phyloP scores from a whole-genome alignment of 1,140 invertebrate genomes.

The Diorhabda carinulata region DNA sequence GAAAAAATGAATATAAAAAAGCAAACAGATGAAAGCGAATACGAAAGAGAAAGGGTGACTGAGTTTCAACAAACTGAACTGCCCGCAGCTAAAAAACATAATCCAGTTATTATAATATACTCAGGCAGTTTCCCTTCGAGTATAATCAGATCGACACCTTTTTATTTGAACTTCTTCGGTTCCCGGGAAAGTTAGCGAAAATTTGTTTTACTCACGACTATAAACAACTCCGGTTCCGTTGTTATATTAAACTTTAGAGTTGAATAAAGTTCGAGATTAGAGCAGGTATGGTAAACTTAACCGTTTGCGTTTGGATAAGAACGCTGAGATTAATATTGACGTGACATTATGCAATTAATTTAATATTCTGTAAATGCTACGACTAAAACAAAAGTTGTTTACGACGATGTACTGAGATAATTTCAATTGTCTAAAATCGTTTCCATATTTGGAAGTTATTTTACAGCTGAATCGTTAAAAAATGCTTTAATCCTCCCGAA shows the following conservation, averaged over 20 bases:
- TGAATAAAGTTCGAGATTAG: conserved; percentile 14
- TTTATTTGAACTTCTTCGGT: conserved; percentile 32
- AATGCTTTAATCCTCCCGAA: no score
- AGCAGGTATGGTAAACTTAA: not conserved
- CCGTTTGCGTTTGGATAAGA: not conserved
- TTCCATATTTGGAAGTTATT: no score
- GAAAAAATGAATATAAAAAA: conserved; percentile 15
- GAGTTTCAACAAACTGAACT: conserved; percentile 21
- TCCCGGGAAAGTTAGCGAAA: conserved; percentile 16
- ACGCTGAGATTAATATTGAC: not conserved
- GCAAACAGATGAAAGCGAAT: conserved; percentile 13
- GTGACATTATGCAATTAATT: not conserved
- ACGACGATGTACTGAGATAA: no score
- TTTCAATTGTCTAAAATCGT: no score
- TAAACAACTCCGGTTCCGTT: conserved; percentile 12
- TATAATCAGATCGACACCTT: conserved; percentile 38
- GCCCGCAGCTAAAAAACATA: conserved; percentile 27
- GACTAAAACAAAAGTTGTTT: no score
- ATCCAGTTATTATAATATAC: conserved; percentile 40
- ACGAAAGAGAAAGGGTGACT: conserved; percentile 6
- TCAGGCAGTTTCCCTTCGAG: conserved; percentile 26
- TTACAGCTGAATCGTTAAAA: no score
- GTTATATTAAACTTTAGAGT: conserved; percentile 8
- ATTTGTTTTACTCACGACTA: conserved; percentile 13
- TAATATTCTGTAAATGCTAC: no score